phyloP scores from a whole-genome alignment of 1,140 invertebrate species.

The Heliothis virescens region DNA sequence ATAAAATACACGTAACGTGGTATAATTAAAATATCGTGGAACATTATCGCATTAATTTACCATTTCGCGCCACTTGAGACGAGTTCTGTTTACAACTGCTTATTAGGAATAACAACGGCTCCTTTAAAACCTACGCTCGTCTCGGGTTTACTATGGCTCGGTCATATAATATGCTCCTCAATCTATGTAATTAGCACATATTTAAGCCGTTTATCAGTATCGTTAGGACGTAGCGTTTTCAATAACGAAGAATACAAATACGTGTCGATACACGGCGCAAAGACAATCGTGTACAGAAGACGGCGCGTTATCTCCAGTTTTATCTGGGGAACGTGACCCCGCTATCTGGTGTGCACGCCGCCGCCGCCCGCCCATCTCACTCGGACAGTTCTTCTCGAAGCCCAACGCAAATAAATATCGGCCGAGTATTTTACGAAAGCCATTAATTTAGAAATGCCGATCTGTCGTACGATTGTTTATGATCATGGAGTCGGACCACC shows the following conservation, averaged over 20 bases:
- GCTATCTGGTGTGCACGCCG: constrained; percentile 61
- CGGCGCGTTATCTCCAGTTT: constrained; percentile 70
- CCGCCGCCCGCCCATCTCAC: constrained; percentile 72
- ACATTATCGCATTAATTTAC: constrained; percentile 22
- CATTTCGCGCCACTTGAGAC: constrained; percentile 22
- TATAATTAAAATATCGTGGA: constrained; percentile 41
- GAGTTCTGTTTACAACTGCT: constrained; percentile 9
- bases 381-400: constrained; percentile 62
- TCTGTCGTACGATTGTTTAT: constrained; percentile 74
- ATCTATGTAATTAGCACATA: constrained; percentile 48
- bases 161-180: not conserved
- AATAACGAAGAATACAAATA: constrained; percentile 56
- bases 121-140: constrained; percentile 15
- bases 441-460: constrained; percentile 76
- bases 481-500: constrained; percentile 68
- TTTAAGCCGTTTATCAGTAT: constrained; percentile 41
- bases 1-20: constrained; percentile 16
- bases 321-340: constrained; percentile 78
- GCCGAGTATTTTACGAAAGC: constrained; percentile 63
- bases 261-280: constrained; percentile 56
- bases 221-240: constrained; percentile 27
- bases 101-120: constrained; percentile 6
- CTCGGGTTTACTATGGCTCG: constrained; percentile 6
- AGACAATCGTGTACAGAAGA: constrained; percentile 76
- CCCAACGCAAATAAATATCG: constrained; percentile 74